Conservation (phyloP, 2,113 vertebrate species). For the Passer domesticus region DNA sequence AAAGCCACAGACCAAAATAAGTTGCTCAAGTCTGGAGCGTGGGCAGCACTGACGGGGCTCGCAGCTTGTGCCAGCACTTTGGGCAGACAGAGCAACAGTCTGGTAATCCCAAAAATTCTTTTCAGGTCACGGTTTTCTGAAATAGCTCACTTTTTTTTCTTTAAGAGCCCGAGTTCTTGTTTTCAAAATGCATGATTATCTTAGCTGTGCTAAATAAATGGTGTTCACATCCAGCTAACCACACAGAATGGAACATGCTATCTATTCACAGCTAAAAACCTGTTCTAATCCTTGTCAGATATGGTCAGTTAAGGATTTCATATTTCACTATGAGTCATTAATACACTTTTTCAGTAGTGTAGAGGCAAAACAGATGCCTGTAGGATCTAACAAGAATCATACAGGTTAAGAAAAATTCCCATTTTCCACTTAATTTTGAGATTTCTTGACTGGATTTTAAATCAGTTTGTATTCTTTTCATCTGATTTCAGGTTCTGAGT, state of each 20-base stretch:
- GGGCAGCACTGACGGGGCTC: not conserved
- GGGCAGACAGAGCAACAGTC: conserved; percentile 36
- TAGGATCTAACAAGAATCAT: not conserved
- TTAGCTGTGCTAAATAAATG: not conserved
- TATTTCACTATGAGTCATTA: not conserved
- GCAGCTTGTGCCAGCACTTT: not conserved
- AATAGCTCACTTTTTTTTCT: not conserved
- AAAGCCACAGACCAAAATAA: conserved; percentile 43
- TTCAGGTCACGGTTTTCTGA: not conserved
- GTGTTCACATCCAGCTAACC: not conserved
- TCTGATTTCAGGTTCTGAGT: not conserved
- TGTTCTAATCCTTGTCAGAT: not conserved
- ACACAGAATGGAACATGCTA: not conserved
- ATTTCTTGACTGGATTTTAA: not conserved
- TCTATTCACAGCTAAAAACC: not conserved
- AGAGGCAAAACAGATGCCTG: not conserved
- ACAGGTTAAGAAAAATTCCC: not conserved
- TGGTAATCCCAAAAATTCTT: conserved; percentile 47
- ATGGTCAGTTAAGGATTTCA: not conserved
- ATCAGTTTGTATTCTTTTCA: not conserved
- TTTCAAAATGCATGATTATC: not conserved
- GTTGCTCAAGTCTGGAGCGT: conserved; percentile 15
- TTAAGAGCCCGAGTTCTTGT: not conserved
- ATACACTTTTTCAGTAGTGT: not conserved
- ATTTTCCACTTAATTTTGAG: not conserved